Evolutionary conservation across 2,113 vertebrate genomes (phyloP), one percentile per base, ranked within the genome.

Genomic region (Ranitomeya imitator): DNA sequence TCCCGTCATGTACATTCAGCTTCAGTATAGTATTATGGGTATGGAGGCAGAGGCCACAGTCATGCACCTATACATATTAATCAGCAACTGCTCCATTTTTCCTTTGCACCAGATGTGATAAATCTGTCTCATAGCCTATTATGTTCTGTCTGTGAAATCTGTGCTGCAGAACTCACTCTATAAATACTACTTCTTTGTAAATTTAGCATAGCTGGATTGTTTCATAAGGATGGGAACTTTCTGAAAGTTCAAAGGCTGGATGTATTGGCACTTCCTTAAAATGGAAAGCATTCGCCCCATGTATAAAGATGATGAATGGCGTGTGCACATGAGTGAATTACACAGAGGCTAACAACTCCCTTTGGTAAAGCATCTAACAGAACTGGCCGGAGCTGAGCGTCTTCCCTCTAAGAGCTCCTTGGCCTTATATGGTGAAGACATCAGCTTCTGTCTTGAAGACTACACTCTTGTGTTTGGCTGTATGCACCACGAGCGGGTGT

Each of bases 371-470:
- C 26, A 37, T 12, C 88, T 61, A 13, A 13, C 79, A 91, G 90
- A 85, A 79, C 88, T 85, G 85, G 90, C 89, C 83, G 67, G 88
- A 88, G 90, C 82, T 85, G 54, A 71, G 82, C 90, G 89, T 92
- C 91, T 90, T 91, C 84, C 90, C 85, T 90, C 61, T 71, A 90
- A 87, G 79, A 88, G 85, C 92, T 94, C 90, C 93, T 90, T 93
- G 92, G 91, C 93, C 93, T 92, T 94, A 94, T 95, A 93, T 95
- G 94, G 94, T 87, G 90, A 92, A 89, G 81, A 78, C 82, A 85
- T 91, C 87, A 83, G 90, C 88, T 90, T 89, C 89, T 93, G 90
- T 90, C 89, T 89, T 60, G 90, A 91, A 76, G 91, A 92, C 91
- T 93, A 86, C 90, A 92, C 89, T 91, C 92, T 94, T 94, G 90